Conservation (phyloP, 37 sponge, comb jelly and placozoan genomes). For the Tethya wilhelma region DNA sequence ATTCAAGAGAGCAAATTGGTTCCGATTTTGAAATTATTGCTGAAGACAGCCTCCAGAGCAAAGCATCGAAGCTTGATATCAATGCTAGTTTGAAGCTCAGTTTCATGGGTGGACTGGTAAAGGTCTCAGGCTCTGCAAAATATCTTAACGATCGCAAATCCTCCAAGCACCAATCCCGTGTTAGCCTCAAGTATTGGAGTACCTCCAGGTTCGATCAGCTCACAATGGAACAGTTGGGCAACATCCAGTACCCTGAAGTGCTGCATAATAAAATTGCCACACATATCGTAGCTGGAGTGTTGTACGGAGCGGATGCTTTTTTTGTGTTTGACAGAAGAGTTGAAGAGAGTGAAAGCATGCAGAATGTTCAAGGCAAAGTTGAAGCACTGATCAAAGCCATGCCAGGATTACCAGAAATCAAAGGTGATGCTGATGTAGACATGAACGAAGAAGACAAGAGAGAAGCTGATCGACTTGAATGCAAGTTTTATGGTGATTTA, state of each 20-base stretch:
- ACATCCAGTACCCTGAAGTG: slow-evolving; percentile 25
- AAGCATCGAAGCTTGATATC: slow-evolving; percentile 21
- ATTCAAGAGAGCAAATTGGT: not conserved
- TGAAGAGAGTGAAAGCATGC: not conserved
- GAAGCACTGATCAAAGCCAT: slow-evolving; percentile 7
- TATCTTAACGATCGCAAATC: slow-evolving; percentile 39
- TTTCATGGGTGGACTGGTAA: slow-evolving; percentile 38
- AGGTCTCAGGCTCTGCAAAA: slow-evolving; percentile 25
- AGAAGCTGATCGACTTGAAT: slow-evolving; percentile 10
- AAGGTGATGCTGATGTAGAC: not conserved
- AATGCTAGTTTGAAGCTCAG: slow-evolving; percentile 37
- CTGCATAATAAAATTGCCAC: slow-evolving; percentile 27
- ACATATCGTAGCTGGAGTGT: slow-evolving; percentile 40
- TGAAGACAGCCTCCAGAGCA: slow-evolving; percentile 28
- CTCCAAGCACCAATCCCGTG: slow-evolving; percentile 44
- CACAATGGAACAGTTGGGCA: slow-evolving; percentile 33
- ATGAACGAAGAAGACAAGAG: not conserved
- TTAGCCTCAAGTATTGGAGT: slow-evolving; percentile 33
- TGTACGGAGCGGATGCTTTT: slow-evolving; percentile 59
- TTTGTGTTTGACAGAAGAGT: slow-evolving; percentile 47
- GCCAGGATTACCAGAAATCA: not conserved
- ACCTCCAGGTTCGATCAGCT: slow-evolving; percentile 34
- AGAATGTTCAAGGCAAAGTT: slow-evolving; percentile 6
- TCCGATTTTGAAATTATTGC: slow-evolving; percentile 28
- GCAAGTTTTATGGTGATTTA: slow-evolving; percentile 47